Evolutionary conservation across 2,888 invertebrate genomes (phyloP), one percentile per base, ranked within the genome.

Genomic region (Lordiphosa fenestrarum): DNA sequence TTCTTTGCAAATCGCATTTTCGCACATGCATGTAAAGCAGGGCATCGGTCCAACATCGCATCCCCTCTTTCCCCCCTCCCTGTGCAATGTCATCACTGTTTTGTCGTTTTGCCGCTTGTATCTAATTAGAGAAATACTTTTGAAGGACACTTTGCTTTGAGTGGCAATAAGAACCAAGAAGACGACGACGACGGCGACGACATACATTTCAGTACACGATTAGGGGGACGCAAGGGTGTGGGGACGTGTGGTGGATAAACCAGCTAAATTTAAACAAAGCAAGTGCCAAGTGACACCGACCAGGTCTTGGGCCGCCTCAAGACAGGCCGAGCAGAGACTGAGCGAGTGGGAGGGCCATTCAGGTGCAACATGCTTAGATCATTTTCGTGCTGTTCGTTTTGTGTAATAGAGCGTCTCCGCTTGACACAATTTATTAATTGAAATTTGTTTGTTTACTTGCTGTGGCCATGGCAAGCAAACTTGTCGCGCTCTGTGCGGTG

Each of bases 71-170:
- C 12, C 21, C 33, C 10, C 9, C 48, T 7, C 2, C 41, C 48
- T 7, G 33, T 15, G 48, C 64, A 63, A 63, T 62, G 62, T 64
- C 62, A 63, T 46, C 39, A 42, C 40, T 39, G 52, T 33, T 49
- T 56, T 74, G 44, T 63, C 68, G 73, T 70, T 78, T 72, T 66
- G 66, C 53, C 71, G 73, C 70, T 55, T 62, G 80, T 76, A 78
- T 86, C 86, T 87, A 87, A 86, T 86, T 87, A 85, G 84, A 75
- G 74, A 73, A 82, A 85, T 80, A 78, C 71, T 72, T 82, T 82
- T 87, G 86, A 87, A 86, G 87, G 86, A 82, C 86, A 81, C 84
- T 77, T 66, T 49, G 64, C 25, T 36, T 37, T 36, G 68, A 77
- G 76, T 71, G 73, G 81, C 81, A 71, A 66, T 64, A 68, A 68